phyloP scores from a whole-genome alignment of 1,140 invertebrate genomes.

The Danaus melanippus region DNA sequence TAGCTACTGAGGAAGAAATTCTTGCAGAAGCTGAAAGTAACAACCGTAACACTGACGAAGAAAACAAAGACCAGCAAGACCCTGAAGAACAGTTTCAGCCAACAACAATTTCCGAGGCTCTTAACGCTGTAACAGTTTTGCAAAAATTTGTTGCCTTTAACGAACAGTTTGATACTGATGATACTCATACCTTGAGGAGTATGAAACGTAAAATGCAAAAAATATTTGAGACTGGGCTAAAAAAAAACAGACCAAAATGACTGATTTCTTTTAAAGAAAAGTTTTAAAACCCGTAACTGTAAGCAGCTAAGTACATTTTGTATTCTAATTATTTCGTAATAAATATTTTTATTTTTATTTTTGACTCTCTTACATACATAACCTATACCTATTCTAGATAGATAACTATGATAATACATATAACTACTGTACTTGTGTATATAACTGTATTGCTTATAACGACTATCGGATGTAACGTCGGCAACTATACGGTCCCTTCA shows the following conservation, averaged over 20 bases:
- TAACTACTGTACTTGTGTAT: constrained; percentile 8
- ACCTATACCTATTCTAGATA: constrained; percentile 3
- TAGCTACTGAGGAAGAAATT: constrained; percentile 29
- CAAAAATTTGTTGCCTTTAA: constrained; percentile 28
- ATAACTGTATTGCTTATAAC: constrained; percentile 7
- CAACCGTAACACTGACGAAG: constrained; percentile 26
- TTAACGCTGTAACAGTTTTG: constrained; percentile 29
- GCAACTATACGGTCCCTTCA: no score
- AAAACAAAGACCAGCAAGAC: constrained; percentile 24
- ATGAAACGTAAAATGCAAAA: constrained; percentile 31
- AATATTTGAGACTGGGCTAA: constrained; percentile 24
- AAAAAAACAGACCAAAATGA: constrained; percentile 24
- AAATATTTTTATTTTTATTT: constrained; percentile 2
- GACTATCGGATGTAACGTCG: constrained; percentile 2
- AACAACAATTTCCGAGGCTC: constrained; percentile 29
- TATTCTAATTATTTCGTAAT: constrained; percentile 12
- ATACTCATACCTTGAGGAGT: constrained; percentile 26
- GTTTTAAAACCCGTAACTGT: constrained; percentile 7
- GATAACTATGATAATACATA: constrained; percentile 4
- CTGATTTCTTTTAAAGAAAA: constrained; percentile 12
- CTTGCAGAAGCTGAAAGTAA: constrained; percentile 32
- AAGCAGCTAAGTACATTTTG: constrained; percentile 11
- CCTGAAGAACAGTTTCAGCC: constrained; percentile 26
- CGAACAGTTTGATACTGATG: constrained; percentile 24
- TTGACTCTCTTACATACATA: not conserved